Evolutionary conservation across 2,113 vertebrate genomes (phyloP).

Genomic region (Tenebrosternarchus preto): DNA sequence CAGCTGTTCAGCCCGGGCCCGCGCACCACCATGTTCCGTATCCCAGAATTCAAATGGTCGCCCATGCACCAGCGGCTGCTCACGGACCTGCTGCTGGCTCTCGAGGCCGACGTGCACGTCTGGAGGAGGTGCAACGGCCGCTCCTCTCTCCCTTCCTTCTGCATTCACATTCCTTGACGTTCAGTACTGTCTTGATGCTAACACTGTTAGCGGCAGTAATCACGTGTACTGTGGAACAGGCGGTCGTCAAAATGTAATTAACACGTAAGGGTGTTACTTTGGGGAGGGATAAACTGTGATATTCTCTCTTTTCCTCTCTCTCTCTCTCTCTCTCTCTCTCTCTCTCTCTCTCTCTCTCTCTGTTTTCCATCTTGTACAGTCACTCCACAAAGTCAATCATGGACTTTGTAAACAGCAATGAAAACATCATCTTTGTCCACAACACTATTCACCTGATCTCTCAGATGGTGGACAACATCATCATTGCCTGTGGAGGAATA

Average conservation of each 20-base stretch:
- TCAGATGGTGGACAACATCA: slow-evolving; percentile 92
- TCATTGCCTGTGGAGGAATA: slow-evolving; percentile 90
- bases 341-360: slow-evolving; percentile 58
- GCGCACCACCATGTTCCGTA: slow-evolving; percentile 98
- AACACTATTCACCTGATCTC: slow-evolving; percentile 92
- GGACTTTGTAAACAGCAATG: slow-evolving; percentile 92
- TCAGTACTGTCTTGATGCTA: no score
- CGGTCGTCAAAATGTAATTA: no score
- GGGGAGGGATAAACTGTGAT: no score
- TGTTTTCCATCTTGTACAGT: slow-evolving; percentile 62
- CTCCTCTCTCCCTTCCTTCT: neutral
- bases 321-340: neutral
- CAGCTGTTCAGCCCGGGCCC: slow-evolving; percentile 97
- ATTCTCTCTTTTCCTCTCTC: neutral
- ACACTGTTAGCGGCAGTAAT: no score
- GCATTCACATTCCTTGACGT: no score
- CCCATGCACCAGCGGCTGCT: slow-evolving; percentile 97
- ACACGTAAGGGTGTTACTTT: no score
- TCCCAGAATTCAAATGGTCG: slow-evolving; percentile 99
- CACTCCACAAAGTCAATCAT: slow-evolving; percentile 89
- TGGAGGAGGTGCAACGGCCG: slow-evolving; percentile 87
- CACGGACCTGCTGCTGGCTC: slow-evolving; percentile 93
- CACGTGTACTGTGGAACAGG: no score
- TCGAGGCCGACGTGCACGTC: slow-evolving; percentile 96
- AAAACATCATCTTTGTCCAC: slow-evolving; percentile 93